phyloP scores from a whole-genome alignment of 2,888 invertebrate genomes.

The Epistrophella euchroma region DNA sequence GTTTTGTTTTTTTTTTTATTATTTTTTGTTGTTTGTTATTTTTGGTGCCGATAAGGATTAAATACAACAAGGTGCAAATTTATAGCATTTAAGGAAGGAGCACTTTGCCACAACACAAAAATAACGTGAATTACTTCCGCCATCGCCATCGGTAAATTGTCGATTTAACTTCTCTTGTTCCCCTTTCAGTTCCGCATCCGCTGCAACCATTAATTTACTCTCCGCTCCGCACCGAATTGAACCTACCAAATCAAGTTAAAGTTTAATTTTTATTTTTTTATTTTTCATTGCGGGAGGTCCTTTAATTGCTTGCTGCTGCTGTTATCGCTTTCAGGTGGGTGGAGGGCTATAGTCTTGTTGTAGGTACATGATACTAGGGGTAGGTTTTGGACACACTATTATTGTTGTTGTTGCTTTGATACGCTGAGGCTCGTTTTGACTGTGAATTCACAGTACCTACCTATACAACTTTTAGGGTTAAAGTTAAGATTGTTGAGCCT shows the following conservation, averaged over 20 bases:
- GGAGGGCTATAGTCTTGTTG: background rate
- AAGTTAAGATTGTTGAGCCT: background rate
- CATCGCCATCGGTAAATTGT: conserved; percentile 42
- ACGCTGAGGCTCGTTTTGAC: background rate
- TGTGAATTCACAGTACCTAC: background rate
- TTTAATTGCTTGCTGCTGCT: conserved; percentile 41
- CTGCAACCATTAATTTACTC: conserved; percentile 24
- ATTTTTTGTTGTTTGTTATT: background rate
- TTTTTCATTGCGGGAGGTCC: conserved; percentile 59
- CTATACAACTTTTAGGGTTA: background rate
- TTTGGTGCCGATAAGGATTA: conserved; percentile 22
- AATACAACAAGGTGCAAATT: conserved; percentile 42
- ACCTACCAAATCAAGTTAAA: conserved; percentile 22
- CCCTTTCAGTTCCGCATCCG: conserved; percentile 16
- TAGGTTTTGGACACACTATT: conserved; percentile 21
- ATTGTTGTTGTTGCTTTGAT: background rate
- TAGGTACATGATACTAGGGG: background rate
- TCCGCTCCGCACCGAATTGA: too few relatives aligned
- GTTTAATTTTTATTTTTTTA: conserved; percentile 42
- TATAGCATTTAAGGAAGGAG: conserved; percentile 33
- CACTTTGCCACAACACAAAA: conserved; percentile 41
- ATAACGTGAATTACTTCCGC: conserved; percentile 39
- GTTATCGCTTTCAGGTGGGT: conserved; percentile 2
- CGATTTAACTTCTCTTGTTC: conserved; percentile 22
- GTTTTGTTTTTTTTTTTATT: background rate